Conservation (phyloP, 2,113 vertebrate genomes). For the Vireo altiloquus region DNA sequence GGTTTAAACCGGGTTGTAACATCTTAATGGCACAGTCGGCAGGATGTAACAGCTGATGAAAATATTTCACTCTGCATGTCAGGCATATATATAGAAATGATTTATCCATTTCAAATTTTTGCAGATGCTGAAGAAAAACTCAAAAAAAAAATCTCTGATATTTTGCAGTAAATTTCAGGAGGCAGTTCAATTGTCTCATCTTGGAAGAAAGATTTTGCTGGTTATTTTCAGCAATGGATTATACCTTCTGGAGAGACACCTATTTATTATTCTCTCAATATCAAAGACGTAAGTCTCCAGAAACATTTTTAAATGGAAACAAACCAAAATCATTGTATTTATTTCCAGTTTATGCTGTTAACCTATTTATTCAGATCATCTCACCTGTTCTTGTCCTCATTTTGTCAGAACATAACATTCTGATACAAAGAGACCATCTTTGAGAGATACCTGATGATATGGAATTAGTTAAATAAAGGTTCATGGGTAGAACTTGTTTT, state of each 20-base stretch:
- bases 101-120: neutral
- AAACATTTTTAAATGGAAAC: neutral
- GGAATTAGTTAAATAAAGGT: neutral
- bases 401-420: neutral
- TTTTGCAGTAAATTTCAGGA: neutral
- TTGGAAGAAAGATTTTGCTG: neutral
- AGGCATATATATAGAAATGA: neutral
- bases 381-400: neutral
- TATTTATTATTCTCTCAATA: neutral
- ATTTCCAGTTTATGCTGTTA: neutral
- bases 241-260: fast-evolving
- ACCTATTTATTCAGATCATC: neutral
- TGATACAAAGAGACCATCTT: neutral
- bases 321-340: fast-evolving
- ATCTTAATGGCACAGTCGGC: too few relatives aligned
- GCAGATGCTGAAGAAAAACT: neutral
- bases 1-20: too few relatives aligned
- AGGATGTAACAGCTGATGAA: too few relatives aligned
- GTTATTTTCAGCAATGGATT: neutral
- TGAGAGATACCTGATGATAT: neutral
- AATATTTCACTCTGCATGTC: neutral
- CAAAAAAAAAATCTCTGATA: neutral
- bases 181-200: neutral
- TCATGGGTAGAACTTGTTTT: neutral
- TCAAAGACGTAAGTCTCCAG: neutral